These are phyloP conservation scores for Dipus sagitta DNA, from an alignment of 2,797 vertebrate species.

Conservation along the genomic window DNA sequence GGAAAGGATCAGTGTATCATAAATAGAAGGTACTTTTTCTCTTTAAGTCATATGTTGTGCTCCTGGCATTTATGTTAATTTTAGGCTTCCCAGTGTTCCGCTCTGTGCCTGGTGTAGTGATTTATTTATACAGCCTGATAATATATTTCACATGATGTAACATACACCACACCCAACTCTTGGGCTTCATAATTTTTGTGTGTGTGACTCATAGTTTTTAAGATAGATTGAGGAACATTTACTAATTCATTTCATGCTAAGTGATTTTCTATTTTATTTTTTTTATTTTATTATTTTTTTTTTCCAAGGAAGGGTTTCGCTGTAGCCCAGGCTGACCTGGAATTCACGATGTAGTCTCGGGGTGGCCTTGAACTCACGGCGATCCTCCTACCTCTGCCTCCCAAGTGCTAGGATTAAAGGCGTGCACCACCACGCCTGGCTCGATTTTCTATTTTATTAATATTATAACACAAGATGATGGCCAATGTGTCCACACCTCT, in stretches of 20 bases:
- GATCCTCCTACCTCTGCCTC: too few relatives aligned
- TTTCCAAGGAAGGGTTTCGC: too few relatives aligned
- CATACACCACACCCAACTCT: neutral
- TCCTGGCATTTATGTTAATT: neutral
- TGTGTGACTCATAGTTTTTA: slow-evolving; percentile 56
- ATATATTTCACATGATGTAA: neutral
- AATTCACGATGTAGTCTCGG: too few relatives aligned
- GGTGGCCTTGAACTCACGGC: too few relatives aligned
- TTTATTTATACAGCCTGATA: neutral
- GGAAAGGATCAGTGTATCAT: neutral
- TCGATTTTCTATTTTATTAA: neutral
- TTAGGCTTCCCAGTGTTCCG: neutral
- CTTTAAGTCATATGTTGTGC: neutral
- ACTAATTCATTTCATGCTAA: neutral
- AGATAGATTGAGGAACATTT: neutral
- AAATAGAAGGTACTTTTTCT: neutral
- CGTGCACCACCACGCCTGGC: too few relatives aligned
- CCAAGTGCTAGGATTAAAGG: too few relatives aligned
- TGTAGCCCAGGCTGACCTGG: too few relatives aligned
- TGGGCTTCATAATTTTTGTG: slow-evolving; percentile 57
- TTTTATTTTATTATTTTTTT: slow-evolving; percentile 12
- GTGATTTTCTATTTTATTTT: neutral
- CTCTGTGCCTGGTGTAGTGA: neutral
- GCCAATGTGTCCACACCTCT: neutral
- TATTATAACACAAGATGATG: neutral